Evolutionary conservation across 2,888 invertebrate species (phyloP), one percentile per base, ranked within the genome.

Genomic region (Diarsia rubi): DNA sequence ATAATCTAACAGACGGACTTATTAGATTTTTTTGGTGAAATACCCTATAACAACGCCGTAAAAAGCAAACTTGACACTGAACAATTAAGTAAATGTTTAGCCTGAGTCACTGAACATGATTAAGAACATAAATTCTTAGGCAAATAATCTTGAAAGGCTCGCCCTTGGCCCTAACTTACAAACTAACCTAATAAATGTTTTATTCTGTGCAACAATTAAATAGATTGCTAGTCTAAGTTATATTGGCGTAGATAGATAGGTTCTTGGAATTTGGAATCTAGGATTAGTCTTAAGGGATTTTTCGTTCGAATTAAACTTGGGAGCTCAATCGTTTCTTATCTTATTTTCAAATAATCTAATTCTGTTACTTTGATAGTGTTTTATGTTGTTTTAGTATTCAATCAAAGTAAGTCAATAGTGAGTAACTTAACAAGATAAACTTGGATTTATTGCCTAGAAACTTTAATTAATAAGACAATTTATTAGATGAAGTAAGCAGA

Each of bases 111-210:
- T 74, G 66, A 79, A 75, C 75, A 67, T 69, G 79, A 82, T 79
- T 75, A 79, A 63, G 27, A 31, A 45, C 57, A 79, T 82, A 69
- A 69, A 79, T 79, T 75, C 59, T 63, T 11, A 69, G 19, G 47
- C 47, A 82, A 78, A 82, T 69, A 73, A 72, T 52, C 59, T 60
- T 78, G 54, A 81, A 79, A 79, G 63, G 59, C 42, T 78, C 59
- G 54, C 62, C 62, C 78, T 75, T 73, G 77, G 67, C 19, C 63
- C 44, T 74, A 47, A 68, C 76, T 82, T 66, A 69, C 47, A 83
- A 84, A 84, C 77, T 81, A 81, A 86, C 68, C 59, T 83, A 78
- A 84, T 83, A 83, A 82, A 73, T 69, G 59, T 68, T 74, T 70
- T 73, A 76, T 78, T 63, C 44, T 54, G 47, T 84, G 82, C 84